Percentiles rank a stretch among this genome's conserved stretches.
Evolutionary conservation across 2,888 invertebrate species (phyloP).

Genomic region (Arenicola marina): DNA sequence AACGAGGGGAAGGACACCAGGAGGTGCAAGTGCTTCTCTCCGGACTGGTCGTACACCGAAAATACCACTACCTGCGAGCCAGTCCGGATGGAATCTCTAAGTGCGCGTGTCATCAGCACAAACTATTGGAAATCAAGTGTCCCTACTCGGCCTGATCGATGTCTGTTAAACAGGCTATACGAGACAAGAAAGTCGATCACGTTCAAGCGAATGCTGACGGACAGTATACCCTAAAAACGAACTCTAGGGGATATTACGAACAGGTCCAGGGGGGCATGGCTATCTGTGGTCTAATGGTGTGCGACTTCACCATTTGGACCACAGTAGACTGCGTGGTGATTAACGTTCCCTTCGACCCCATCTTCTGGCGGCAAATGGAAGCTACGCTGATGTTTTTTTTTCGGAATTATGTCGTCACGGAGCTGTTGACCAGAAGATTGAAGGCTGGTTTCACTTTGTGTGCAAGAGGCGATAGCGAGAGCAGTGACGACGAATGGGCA

Average conservation of each 20-base stretch:
- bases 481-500: background rate
- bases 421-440: background rate
- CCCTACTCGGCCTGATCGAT: background rate
- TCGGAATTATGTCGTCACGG: background rate
- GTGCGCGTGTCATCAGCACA: background rate
- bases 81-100: background rate
- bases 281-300: background rate
- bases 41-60: background rate
- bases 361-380: background rate
- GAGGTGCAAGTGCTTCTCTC: background rate
- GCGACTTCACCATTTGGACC: background rate
- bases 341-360: background rate
- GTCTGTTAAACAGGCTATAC: background rate
- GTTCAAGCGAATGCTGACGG: background rate
- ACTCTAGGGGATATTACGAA: background rate
- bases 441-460: too few species aligned
- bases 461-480: background rate
- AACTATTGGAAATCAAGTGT: background rate
- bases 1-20: too few species aligned
- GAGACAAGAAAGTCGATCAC: background rate
- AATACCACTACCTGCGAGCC: background rate
- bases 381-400: background rate
- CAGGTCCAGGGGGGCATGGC: background rate
- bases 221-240: background rate
- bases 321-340: background rate